Evolutionary conservation across 2,113 vertebrate genomes (phyloP).

Genomic region (Cnemophilus loriae): DNA sequence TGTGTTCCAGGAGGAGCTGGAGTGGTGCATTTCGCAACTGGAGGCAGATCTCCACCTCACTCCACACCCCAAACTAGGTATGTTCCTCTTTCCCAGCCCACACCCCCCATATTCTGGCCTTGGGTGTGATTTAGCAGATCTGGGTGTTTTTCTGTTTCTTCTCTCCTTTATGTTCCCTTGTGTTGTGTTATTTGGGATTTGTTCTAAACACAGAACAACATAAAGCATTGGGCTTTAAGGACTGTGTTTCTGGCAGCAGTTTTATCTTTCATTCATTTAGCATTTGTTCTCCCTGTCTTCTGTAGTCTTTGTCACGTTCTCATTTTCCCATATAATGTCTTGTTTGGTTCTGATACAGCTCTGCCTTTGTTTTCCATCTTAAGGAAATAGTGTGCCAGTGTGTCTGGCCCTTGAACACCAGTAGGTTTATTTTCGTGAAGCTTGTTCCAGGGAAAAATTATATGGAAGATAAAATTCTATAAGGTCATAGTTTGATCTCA

Average conservation of each 20-base stretch:
- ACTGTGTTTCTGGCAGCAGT: background rate
- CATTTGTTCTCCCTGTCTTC: background rate
- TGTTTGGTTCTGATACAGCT: background rate
- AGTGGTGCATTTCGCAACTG: constrained; percentile 39
- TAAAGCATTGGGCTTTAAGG: background rate
- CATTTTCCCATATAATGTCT: background rate
- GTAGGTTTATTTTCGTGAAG: background rate
- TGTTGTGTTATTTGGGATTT: background rate
- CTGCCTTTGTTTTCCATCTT: background rate
- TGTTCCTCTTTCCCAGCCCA: background rate
- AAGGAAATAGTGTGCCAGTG: background rate
- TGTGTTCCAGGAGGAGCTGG: constrained; percentile 40
- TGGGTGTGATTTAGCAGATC: background rate
- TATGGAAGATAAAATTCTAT: background rate
- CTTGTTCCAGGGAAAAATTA: background rate
- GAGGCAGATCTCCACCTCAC: constrained; percentile 1
- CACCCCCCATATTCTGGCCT: background rate
- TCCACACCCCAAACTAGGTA: constrained; percentile 1
- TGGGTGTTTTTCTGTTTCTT: background rate
- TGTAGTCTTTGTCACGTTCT: background rate
- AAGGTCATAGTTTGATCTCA: background rate
- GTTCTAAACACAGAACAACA: background rate
- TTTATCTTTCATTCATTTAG: background rate
- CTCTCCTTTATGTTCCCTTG: background rate
- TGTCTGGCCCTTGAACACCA: background rate